Evolutionary conservation across 2,113 vertebrate species (phyloP), one percentile per base, ranked within the genome.

Genomic region (Myrmecophaga tridactyla): DNA sequence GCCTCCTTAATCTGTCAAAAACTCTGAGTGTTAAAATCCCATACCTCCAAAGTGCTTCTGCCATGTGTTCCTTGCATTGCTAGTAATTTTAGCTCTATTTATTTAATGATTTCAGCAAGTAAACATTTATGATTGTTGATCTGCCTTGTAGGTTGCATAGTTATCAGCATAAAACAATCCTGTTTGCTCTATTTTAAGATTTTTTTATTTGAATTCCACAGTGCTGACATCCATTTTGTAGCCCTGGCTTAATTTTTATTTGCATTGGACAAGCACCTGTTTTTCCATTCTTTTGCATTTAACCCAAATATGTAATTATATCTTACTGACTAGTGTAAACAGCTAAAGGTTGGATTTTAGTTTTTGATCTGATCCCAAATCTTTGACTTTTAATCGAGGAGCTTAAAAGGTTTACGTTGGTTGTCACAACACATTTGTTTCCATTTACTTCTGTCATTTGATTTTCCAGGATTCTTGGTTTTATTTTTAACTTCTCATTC

Each of bases 111-210:
- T 87, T 94, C 46, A 93, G 56, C 60, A 87, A 94, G 76, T 70
- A 93, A 96, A 95, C 75, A 94, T 92, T 93, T 93, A 80, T 81
- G 76, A 92, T 58, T 96, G 39, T 88, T 84, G 75, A 46, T 91
- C 21, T 83, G 56, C 72, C 75, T 85, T 90, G 75, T 72, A 46
- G 86, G 58, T 75, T 90, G 84, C n/a, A 69, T 94, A 81, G 84
- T 93, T 95, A 94, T 89, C 80, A 85, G 70, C 39, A 80, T 65
- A 90, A 97, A 96, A 81, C 43, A 36, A 92, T 92, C 48, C 36
- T 94, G 48, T 69, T 77, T 72, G 18, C 94, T 96, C 84, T 93
- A 41, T 90, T 89, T 96, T 92, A 82, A 93, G 82, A 12, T 69
- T n/a, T 39, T 60, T 90, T 89, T 31, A 46, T 70, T 92, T 92